Percentiles rank a stretch among this genome's conserved stretches.
phyloP scores from a whole-genome alignment of 2,888 invertebrate genomes.

The Pyralis farinalis region DNA sequence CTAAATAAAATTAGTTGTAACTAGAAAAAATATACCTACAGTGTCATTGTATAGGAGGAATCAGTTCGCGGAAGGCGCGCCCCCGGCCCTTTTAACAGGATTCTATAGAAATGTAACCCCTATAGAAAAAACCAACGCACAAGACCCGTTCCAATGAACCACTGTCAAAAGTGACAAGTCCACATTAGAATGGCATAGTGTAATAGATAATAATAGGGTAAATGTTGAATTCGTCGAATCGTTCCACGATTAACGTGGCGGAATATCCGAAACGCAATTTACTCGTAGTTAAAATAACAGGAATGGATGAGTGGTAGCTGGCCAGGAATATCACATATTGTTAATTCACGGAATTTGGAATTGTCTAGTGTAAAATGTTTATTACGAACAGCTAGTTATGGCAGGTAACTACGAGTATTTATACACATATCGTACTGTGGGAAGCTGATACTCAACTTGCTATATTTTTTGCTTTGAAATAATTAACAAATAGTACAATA shows the following conservation, averaged over 20 bases:
- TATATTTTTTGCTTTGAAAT: no score
- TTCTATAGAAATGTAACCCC: slow-evolving; percentile 31
- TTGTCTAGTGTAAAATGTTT: background rate
- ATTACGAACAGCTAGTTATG: no score
- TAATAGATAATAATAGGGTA: background rate
- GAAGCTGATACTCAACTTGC: no score
- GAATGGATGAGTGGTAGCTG: slow-evolving; percentile 1
- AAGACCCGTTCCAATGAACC: background rate
- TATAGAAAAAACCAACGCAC: background rate
- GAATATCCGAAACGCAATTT: background rate
- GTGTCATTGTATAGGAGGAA: slow-evolving; percentile 17
- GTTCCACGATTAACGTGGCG: background rate
- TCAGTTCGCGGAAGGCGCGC: slow-evolving; percentile 31
- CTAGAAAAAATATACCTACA: slow-evolving; percentile 23
- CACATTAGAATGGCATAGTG: background rate
- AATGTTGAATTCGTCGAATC: background rate
- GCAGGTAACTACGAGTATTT: no score
- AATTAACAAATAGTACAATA: no score
- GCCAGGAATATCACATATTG: background rate
- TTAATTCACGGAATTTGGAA: background rate
- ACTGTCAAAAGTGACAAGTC: background rate
- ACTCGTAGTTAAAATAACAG: background rate
- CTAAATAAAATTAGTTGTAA: slow-evolving; percentile 2
- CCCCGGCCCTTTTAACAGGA: slow-evolving; percentile 14
- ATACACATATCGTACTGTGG: no score